These are phyloP conservation scores for Syngnathus acus DNA, from an alignment of 2,797 vertebrate genomes.

Conservation along the genomic window DNA sequence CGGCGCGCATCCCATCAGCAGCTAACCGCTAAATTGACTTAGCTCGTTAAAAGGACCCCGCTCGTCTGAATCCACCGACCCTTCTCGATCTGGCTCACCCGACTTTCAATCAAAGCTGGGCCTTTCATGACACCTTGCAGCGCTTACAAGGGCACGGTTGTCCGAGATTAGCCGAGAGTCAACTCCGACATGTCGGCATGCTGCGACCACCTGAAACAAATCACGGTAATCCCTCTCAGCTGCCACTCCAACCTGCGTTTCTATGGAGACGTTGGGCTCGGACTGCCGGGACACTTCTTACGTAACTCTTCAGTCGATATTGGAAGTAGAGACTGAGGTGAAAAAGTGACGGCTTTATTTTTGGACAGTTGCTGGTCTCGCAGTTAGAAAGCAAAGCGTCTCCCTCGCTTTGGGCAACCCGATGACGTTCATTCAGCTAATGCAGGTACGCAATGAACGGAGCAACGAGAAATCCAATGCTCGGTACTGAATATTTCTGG, in stretches of 20 bases:
- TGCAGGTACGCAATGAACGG: neutral
- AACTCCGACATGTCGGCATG: constrained; percentile 11
- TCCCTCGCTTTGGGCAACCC: neutral
- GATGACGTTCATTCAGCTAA: neutral
- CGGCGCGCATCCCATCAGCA: constrained; percentile 56
- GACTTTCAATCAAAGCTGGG: constrained; percentile 1
- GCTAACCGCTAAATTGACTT: constrained; percentile 60
- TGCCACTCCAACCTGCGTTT: constrained; percentile 63
- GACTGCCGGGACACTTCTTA: constrained; percentile 31
- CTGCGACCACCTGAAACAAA: constrained; percentile 19
- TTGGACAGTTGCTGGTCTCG: neutral
- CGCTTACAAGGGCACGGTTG: neutral
- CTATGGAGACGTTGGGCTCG: constrained; percentile 47
- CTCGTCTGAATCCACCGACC: constrained; percentile 29
- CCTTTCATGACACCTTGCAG: neutral
- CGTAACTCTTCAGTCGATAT: constrained; percentile 33
- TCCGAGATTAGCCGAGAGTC: neutral
- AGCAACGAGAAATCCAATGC: neutral
- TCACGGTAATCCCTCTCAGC: constrained; percentile 51
- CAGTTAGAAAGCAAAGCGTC: neutral
- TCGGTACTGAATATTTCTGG: neutral
- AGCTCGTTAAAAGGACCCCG: constrained; percentile 53
- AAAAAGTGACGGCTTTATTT: neutral
- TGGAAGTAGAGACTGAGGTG: neutral
- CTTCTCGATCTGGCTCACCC: constrained; percentile 4